Evolutionary conservation across 2,888 invertebrate species (phyloP).

Genomic region (Morpho deidamia): DNA sequence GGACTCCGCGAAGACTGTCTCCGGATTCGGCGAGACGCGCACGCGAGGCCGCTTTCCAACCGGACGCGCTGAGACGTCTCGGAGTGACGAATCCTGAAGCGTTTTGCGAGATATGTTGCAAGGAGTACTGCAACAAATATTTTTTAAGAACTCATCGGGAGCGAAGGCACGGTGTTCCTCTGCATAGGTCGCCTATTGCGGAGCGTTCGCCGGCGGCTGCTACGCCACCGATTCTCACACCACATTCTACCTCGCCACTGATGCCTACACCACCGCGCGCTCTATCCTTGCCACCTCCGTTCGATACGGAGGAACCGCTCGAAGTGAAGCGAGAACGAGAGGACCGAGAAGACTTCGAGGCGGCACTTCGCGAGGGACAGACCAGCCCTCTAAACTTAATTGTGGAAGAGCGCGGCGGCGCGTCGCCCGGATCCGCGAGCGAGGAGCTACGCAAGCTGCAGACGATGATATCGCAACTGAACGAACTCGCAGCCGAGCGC

Average conservation of each 20-base stretch:
- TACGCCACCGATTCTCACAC: conserved; percentile 46
- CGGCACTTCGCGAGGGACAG: conserved; percentile 78
- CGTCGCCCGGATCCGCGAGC: conserved; percentile 82
- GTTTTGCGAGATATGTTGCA: conserved; percentile 95
- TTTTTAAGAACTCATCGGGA: conserved; percentile 95
- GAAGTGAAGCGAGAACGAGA: conserved; percentile 75
- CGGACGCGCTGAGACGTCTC: conserved; percentile 85
- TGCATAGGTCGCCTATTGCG: conserved; percentile 49
- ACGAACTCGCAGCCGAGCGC: conserved; percentile 84
- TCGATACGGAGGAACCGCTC: conserved; percentile 50
- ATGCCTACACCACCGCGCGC: conserved; percentile 80
- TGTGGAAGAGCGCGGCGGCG: conserved; percentile 80
- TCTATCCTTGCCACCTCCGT: conserved; percentile 85
- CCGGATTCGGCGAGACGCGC: conserved; percentile 81
- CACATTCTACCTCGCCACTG: conserved; percentile 85
- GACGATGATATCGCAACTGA: conserved; percentile 93
- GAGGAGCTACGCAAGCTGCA: conserved; percentile 93
- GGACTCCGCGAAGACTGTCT: conserved; percentile 78
- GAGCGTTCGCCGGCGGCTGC: conserved; percentile 72
- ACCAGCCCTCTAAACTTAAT: conserved; percentile 89
- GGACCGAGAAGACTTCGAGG: conserved; percentile 62
- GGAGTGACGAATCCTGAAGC: conserved; percentile 92
- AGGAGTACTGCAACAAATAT: conserved; percentile 95
- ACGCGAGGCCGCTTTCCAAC: conserved; percentile 84
- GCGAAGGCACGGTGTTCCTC: conserved; percentile 91